Evolutionary conservation across 2,113 vertebrate genomes (phyloP).

Genomic region (Pelmatolapia mariae): DNA sequence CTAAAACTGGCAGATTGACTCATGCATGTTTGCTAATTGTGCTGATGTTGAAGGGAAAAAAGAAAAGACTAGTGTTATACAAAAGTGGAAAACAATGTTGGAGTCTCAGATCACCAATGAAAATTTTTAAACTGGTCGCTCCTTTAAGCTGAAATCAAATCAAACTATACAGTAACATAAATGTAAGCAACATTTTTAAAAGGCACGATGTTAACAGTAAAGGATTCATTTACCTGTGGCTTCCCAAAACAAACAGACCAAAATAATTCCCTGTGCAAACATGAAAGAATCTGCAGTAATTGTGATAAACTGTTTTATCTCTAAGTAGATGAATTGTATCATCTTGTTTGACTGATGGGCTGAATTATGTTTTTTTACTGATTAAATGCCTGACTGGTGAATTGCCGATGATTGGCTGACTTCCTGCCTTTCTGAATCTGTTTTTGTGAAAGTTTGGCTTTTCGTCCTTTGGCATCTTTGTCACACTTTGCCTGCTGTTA

Average conservation of each 20-base stretch:
- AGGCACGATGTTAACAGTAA: neutral
- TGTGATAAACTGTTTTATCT: neutral
- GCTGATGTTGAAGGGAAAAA: fast-evolving
- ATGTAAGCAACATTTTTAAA: neutral
- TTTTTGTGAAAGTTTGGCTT: neutral
- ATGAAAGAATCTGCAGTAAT: neutral
- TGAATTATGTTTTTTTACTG: neutral
- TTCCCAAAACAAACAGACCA: neutral
- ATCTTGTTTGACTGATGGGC: neutral
- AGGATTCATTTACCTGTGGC: neutral
- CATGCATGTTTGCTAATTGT: neutral
- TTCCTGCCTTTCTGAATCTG: neutral
- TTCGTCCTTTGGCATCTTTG: neutral
- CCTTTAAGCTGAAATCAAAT: neutral
- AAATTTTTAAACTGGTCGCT: fast-evolving
- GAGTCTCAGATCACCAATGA: too few relatives aligned
- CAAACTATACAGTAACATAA: neutral
- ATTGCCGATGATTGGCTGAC: neutral
- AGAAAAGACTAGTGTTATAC: neutral
- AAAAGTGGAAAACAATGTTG: neutral
- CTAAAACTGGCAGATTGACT: neutral
- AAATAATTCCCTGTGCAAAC: neutral
- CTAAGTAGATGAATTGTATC: neutral
- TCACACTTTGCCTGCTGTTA: neutral
- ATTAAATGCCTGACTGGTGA: neutral